Evolutionary conservation across 2,113 vertebrate species (phyloP).

Genomic region (Argyrosomus japonicus): DNA sequence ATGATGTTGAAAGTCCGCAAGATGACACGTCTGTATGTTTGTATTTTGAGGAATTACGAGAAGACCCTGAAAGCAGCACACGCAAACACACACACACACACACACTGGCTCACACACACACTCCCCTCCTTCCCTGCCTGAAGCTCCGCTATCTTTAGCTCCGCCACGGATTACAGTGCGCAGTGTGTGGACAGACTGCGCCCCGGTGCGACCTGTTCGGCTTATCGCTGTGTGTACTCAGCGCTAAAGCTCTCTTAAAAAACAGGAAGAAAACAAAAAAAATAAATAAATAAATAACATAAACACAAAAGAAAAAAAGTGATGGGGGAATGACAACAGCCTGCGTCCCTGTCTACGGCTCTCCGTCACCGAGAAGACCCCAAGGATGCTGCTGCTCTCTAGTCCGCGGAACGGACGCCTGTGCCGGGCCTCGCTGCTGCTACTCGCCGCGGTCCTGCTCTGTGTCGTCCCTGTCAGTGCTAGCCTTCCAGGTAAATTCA

Average conservation of each 20-base stretch:
- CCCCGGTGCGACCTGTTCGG: slow-evolving; percentile 7
- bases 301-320: not conserved
- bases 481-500: slow-evolving; percentile 68
- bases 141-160: slow-evolving; percentile 78
- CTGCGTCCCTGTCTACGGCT: slow-evolving; percentile 37
- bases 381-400: slow-evolving; percentile 72
- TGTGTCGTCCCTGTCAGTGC: slow-evolving; percentile 34
- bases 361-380: slow-evolving; percentile 55
- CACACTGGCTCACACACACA: not conserved
- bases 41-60: not conserved
- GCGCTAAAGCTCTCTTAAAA: not conserved
- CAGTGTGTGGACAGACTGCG: slow-evolving; percentile 49
- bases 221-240: not conserved
- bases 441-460: slow-evolving; percentile 56
- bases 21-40: not conserved
- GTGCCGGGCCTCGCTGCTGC: slow-evolving; percentile 67
- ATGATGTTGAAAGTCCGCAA: not conserved
- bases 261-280: not conserved
- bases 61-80: slow-evolving; percentile 54
- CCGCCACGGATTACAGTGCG: slow-evolving; percentile 67
- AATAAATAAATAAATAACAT: not conserved
- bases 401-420: slow-evolving; percentile 55
- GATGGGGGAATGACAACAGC: slow-evolving; percentile 77
- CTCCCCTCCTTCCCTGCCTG: slow-evolving; percentile 12
- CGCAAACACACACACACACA: slow-evolving; percentile 3